Base-by-base conservation (phyloP, 2,888 invertebrate genomes). In the Tetheella fluctuosa region DNA sequence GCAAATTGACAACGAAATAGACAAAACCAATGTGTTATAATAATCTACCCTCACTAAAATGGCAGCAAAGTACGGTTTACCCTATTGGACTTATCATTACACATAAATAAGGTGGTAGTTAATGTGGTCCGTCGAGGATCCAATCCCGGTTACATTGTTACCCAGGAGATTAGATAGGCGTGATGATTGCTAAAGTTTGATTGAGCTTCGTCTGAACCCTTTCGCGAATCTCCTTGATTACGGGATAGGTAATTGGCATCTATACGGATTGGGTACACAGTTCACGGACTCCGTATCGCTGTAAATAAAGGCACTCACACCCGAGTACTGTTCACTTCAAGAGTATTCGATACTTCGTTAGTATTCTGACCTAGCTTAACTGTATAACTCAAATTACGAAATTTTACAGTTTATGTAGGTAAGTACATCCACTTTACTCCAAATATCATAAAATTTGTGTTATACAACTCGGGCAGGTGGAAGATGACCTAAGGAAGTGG, bases 121-220 rank as follows among this genome's bases (percentile, higher is more conserved):
- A 86, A 86, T 86, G 84, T 76, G 83, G 88, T 79, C 86, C 85
- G 71, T 73, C 59, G 84, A 84, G 85, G 77, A 85, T 85, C 85
- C 85, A 83, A 87, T 88, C 81, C 77, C 75, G 81, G 86, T 83
- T 85, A 88, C 85, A 90, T 88, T 90, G 90, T 90, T 86, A 80
- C 88, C 77, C 85, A 66, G 71, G 87, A 89, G 89, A 90, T 89
- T 87, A 89, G 88, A 87, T 87, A 86, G 86, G 84, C 86, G 86
- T 87, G 87, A 89, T 91, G 90, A 91, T 91, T 90, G 86, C 84
- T 76, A 89, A 91, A 91, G 83, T 91, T 91, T 91, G 91, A 91
- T 90, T 91, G 90, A 90, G 88, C 82, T 76, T 78, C 81, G 80
- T 80, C 79, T 81, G 80, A 85, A 88, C 86, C 89, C 89, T 88